Base-by-base conservation (phyloP, 2,888 invertebrate genomes). In the Philaethria dido region DNA sequence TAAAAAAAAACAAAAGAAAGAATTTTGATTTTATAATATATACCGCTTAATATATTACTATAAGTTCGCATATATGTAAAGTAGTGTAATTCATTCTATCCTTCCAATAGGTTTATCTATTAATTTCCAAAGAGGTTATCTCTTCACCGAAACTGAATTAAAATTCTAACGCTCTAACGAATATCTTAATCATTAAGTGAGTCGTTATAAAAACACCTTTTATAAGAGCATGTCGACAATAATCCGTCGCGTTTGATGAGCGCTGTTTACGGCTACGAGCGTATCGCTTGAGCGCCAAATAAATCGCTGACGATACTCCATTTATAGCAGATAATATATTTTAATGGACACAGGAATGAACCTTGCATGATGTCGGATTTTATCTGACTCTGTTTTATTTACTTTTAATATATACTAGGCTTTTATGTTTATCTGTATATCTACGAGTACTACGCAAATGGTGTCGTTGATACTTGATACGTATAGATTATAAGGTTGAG, bases 311-410 rank as follows among this genome's bases (percentile, higher is more conserved):
- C 85, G 86, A 86, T 84, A 84, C 82, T 80, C 83, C 87, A 88
- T 88, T 88, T 88, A 88, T 88, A 82, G 80, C 81, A 85, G 83
- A 86, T 86, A 86, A 86, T 88, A 86, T 87, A 87, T 87, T 88
- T 88, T 88, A 87, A 88, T 85, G 81, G 79, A 76, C 73, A 76
- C 78, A 80, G 68, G 62, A 67, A 67, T 52, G 60, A 50, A 65
- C 60, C 54, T 69, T 57, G 69, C 55, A 54, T 64, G 61, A 68
- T 65, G 62, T 59, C 50, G 52, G 48, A 52, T 64, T 71, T 71
- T 25, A 57, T 57, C 39, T 29, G 39, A 55, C 36, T 5, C 55
- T 13, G n/a, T 39, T 57, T 57, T 42, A 57, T 57, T 57, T 57
- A 57, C 57, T 57, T 57, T 57, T 57, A 39, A 39, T 55, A 14